These are phyloP conservation scores for Pteruthius melanotis DNA, from an alignment of 2,113 vertebrate genomes.

Conservation along the genomic window DNA sequence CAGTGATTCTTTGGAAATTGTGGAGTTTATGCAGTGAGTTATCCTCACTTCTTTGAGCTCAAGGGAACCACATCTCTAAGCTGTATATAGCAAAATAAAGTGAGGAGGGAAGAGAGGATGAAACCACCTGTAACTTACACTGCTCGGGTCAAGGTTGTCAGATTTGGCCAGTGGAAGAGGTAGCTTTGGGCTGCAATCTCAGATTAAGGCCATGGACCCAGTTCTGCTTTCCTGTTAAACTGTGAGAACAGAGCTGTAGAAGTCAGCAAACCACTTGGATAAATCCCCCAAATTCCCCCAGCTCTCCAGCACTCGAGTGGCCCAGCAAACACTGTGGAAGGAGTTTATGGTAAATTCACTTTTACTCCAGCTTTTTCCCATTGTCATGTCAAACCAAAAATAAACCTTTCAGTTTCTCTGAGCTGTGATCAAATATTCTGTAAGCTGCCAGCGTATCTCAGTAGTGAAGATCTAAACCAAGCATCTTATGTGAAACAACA, in stretches of 20 bases:
- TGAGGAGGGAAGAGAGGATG: not conserved
- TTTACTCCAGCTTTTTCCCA: not conserved
- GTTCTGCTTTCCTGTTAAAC: not conserved
- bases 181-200: slow-evolving; percentile 17
- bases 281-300: not conserved
- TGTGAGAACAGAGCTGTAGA: not conserved
- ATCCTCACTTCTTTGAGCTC: not conserved
- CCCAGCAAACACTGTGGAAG: not conserved
- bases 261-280: not conserved
- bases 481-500: not conserved
- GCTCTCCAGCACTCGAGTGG: not conserved
- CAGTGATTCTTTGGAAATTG: not conserved
- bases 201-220: not conserved
- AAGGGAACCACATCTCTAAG: not conserved
- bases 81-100: not conserved
- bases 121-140: not conserved
- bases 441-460: not conserved
- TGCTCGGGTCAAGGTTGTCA: not conserved
- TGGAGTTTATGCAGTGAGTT: not conserved
- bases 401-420: not conserved
- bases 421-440: not conserved
- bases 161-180: not conserved
- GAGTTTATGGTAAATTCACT: not conserved
- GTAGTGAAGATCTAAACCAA: not conserved
- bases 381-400: not conserved